Base-by-base conservation (phyloP, 37 sponge, comb jelly and placozoan genomes). In the Haliclona indistincta region DNA sequence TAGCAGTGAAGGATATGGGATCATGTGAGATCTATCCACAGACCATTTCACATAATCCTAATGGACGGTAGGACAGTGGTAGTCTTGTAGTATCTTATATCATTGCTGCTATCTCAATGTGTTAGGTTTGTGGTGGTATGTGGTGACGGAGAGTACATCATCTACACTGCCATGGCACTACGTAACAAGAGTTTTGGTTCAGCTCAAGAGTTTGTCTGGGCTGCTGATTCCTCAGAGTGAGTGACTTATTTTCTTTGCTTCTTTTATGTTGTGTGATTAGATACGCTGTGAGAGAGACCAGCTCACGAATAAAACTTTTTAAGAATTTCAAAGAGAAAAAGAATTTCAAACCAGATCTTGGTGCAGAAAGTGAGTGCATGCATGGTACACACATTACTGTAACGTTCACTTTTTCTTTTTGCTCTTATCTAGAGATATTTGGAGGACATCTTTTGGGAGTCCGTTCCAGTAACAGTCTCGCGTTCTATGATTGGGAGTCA, bases 91-190 rank as follows among this genome's bases (percentile, higher is more conserved):
- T 29, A 47, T 43, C 11, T 13, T 13, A 44, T 25, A 29, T 45
- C 6, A 70, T 38, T 40, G 4, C 11, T 64, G 61, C 13, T 65
- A 4, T 17, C 30, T n/a, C 17, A 45, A 32, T 15, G 29, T 51
- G 15, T 5, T 65, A 92, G 99, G 80, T 97, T 97, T 78, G 95
- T 97, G 64, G 91, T 88, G 43, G 93, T 97, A 55, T 97, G 99
- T 79, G 99, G 99, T 26, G 99, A 97, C 70, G 99, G 99, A 3
- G 99, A 97, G 91, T 97, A 97, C 88, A 97, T 97, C 65, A 97
- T 97, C 74, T 95, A 95, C 86, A 97, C 99, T 3, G 95, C 99
- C 43, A 95, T 97, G 95, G 99, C 99, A 0, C 86, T 95, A 58
- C 67, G 99, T 29, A 97, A 95, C 91, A 97, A 97, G 91, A 81